Conservation (phyloP, 2,888 invertebrate genomes). For the Eilema sororculum region DNA sequence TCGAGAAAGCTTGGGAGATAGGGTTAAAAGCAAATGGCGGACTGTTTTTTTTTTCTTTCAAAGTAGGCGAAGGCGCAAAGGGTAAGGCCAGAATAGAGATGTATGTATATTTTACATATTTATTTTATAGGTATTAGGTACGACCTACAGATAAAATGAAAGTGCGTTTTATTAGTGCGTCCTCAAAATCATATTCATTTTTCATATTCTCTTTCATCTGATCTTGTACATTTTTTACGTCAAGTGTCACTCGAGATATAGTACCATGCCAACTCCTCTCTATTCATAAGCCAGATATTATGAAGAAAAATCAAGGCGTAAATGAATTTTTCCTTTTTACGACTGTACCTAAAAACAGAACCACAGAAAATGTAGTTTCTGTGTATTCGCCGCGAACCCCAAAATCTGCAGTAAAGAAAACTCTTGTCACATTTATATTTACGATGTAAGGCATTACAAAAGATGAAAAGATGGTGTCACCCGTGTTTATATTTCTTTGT, state of each 20-base stretch:
- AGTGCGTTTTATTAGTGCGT: conserved; percentile 35
- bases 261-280: conserved; percentile 47
- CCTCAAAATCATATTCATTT: conserved; percentile 57
- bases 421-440: conserved; percentile 75
- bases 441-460: conserved; percentile 78
- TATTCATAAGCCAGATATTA: conserved; percentile 49
- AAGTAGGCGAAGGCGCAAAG: too few relatives aligned
- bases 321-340: conserved; percentile 54
- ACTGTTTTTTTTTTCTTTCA: not conserved
- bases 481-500: conserved; percentile 81
- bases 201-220: conserved; percentile 57
- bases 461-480: conserved; percentile 77
- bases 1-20: not conserved
- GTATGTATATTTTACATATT: not conserved
- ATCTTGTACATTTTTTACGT: conserved; percentile 45
- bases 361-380: conserved; percentile 52
- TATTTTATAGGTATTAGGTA: not conserved
- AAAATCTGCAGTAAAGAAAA: conserved; percentile 58
- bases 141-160: not conserved
- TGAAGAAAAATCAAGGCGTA: conserved; percentile 47
- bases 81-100: too few relatives aligned
- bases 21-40: not conserved
- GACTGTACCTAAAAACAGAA: conserved; percentile 51
- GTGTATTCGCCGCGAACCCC: conserved; percentile 40
- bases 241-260: conserved; percentile 33